Conservation (phyloP, 92 coral and sea anemone species). For the Muricea muricata region DNA sequence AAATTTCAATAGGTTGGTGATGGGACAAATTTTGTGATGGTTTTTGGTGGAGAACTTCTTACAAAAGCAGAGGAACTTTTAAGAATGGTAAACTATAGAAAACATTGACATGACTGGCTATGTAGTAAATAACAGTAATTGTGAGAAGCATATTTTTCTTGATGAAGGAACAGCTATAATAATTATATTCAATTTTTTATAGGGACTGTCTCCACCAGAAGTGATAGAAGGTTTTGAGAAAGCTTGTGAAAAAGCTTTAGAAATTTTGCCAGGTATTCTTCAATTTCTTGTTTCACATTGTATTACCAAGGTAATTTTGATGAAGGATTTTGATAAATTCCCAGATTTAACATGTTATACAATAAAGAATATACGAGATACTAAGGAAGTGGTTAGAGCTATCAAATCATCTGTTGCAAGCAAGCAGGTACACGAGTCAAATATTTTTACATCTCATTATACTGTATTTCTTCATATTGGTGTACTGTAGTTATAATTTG, state of each 20-base stretch:
- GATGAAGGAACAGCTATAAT: neutral
- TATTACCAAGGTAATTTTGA: no score
- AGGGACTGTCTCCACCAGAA: constrained; percentile 97
- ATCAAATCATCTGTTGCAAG: constrained; percentile 87
- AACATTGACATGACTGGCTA: no score
- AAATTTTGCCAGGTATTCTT: constrained; percentile 80
- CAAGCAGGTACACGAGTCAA: constrained; percentile 74
- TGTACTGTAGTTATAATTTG: no score
- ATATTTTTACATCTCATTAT: neutral
- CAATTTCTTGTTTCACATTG: no score
- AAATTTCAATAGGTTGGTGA: constrained; percentile 79
- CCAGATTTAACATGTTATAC: constrained; percentile 87
- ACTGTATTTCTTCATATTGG: no score
- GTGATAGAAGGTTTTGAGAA: constrained; percentile 95
- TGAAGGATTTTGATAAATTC: no score
- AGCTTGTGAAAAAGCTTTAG: constrained; percentile 92
- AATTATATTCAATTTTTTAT: constrained; percentile 21
- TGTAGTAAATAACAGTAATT: no score
- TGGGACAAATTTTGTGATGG: constrained; percentile 97
- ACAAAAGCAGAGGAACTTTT: constrained; percentile 92
- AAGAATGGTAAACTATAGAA: constrained; percentile 68
- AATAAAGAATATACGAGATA: constrained; percentile 72
- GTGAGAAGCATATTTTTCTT: no score
- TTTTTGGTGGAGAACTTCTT: constrained; percentile 90
- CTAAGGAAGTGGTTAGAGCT: constrained; percentile 78